Evolutionary conservation across 1,140 invertebrate species (phyloP), one percentile per base, ranked within the genome.

Genomic region (Arctopsyche grandis): DNA sequence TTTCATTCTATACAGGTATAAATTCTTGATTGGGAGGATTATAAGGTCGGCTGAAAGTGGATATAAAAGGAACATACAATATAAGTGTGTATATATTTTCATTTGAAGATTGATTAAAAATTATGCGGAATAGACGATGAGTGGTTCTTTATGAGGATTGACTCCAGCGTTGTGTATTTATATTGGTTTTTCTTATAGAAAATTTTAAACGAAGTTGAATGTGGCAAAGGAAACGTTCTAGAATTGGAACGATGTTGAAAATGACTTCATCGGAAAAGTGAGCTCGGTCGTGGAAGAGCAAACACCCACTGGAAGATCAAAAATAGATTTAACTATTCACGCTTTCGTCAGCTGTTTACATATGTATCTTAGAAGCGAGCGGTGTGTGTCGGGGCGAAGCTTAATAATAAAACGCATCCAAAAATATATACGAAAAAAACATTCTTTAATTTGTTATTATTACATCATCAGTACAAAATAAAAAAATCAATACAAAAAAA

Each of bases 401-500:
- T 52, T 52, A 52, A 14, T 52, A 71, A 21, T 21, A 71, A 48
- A 46, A 71, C 38, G 19, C 60, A 66, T 60, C n/a, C 16, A 69
- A 9, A n/a, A 69, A n/a, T 9, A 21, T 1, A n/a, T 69, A 69
- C 24, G 66, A 38, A 29, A 38, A 16, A 19, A 69, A 29, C 26
- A 38, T 46, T 21, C 9, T 24, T 16, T 29, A 69, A 12, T 38
- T 69, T 60, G 56, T 60, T 66, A 48, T 4, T 71, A 66, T 5
- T 74, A 74, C 71, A 74, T 74, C 5, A 22, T 46, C 56, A 73
- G n/a, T 22, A 63, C 21, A 63, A 46, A 52, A 52, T 52, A 52
- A 26, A 14, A 58, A 74, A 71, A 74, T 56, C 52, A 52, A 56
- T 48, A 74, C 12, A 56, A 56, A 56, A 44, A 74, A 74, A 74